Base-by-base conservation (phyloP, 2,113 vertebrate species). In the Dicentrarchus labrax region DNA sequence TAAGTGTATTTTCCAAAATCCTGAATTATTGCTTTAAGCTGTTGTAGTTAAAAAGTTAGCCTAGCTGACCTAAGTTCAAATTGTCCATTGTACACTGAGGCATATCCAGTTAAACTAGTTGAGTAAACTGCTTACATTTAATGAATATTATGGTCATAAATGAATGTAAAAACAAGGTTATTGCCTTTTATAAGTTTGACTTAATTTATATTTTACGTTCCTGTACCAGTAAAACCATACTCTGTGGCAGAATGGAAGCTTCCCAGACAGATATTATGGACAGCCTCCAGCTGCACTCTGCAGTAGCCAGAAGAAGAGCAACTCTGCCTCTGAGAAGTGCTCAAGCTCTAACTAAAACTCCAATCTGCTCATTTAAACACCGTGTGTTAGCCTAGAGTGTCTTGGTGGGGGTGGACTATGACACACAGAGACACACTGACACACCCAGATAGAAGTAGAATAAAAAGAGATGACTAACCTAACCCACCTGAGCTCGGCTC, bases 401-500 rank as follows among this genome's bases (percentile, higher is more conserved):
- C 70, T 69, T 75, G 59, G 57, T 80, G 72, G 61, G 50, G 73
- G 74, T 87, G 86, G 84, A 82, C 78, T 80, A 45, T 75, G 85
- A 92, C 85, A 91, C 80, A 94, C 79, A 91, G 75, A 89, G 82
- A 92, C 81, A 94, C 76, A 90, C 88, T 83, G 90, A 93, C 85
- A 95, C 87, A 92, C 80, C 92, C 93, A 95, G 91, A 87, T 94
- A 96, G 95, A 96, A 96, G 95, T 95, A 97, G 96, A 94, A 92
- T 96, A 98, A 97, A 96, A 98, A 98, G 80, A 97, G 96, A 97
- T 94, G 97, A 99, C 98, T 99, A 98, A 99, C 98, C 98, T 99
- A 99, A 99, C 98, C 97, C 98, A 99, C 98, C 98, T 99, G 98
- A 99, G 98, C 97, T 99, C 86, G 98, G 98, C 98, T 99, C 98